Base-by-base conservation (phyloP, 2,113 vertebrate genomes). In the Varanus salvator region DNA sequence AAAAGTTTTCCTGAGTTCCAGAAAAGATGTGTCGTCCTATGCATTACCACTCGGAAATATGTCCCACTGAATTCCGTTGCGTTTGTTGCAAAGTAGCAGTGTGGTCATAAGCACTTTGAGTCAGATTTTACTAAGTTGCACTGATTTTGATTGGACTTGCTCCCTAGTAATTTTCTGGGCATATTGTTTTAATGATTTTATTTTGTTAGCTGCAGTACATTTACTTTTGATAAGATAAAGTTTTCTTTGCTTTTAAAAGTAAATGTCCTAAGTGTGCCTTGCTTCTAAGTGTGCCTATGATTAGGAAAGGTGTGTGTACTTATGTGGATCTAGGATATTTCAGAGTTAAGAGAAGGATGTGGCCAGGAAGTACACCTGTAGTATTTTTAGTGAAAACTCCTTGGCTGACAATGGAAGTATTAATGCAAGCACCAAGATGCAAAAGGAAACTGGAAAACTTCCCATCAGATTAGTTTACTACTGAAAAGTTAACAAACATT, bases 381-480 rank as follows among this genome's bases (percentile, higher is more conserved):
- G 25, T n/a, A 44, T 52, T 71, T 34, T 72, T 71, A 4, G n/a
- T 72, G 34, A 64, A 87, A 82, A 64, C 69, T 2, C 44, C 89
- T 29, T 71, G 3, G 91, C 81, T 90, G 96, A 96, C 95, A 88
- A 96, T 34, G 86, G 90, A 57, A 0, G 0, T 38, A 9, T 31
- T 57, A 6, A 25, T 75, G 4, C 54, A 57, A 48, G 69, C 29
- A 14, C 48, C 48, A 69, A 25, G 27, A 69, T 71, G 44, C 27
- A 23, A 25, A 84, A 4, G 8, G 23, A 75, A 68, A 57, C 48
- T 2, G 7, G 66, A 44, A 87, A 87, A 50, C n/a, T 74, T 87
- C 91, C 87, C 80, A 12, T 68, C 72, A 48, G 44, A 68, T 91
- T 82, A 44, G 84, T 14, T 12, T 27, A 1, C 76, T 57, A 71